Evolutionary conservation across 2,888 invertebrate genomes (phyloP).

Genomic region (Slavum lentiscoides): DNA sequence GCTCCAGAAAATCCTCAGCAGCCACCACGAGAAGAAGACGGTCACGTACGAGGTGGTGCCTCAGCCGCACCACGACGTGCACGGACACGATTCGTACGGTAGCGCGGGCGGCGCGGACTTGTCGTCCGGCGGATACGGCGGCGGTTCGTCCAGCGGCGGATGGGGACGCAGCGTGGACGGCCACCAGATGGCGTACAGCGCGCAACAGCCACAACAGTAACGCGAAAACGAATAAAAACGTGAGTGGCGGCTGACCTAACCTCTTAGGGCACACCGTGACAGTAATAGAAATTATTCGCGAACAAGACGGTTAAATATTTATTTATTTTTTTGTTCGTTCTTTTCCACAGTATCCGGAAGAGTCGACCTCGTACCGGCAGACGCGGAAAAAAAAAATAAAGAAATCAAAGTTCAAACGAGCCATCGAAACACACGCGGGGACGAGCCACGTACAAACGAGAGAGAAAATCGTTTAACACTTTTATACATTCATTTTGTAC

Average conservation of each 20-base stretch:
- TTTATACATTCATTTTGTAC: no score
- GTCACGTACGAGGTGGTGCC: conserved; percentile 86
- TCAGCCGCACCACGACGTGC: conserved; percentile 77
- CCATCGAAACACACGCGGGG: conserved; percentile 4
- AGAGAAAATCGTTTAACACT: no score
- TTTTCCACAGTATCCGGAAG: not conserved
- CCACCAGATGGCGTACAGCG: conserved; percentile 78
- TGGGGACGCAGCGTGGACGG: conserved; percentile 69
- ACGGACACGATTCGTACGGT: conserved; percentile 69
- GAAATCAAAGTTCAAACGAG: conserved; percentile 38
- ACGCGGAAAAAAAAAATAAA: no score
- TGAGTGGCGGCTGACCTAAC: conserved; percentile 4
- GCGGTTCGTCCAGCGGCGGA: conserved; percentile 63
- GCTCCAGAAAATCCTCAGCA: conserved; percentile 76
- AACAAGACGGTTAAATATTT: no score
- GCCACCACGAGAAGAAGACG: conserved; percentile 75
- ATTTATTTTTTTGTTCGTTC: not conserved
- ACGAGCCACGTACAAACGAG: no score
- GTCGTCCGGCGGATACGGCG: conserved; percentile 64
- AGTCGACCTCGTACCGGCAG: not conserved
- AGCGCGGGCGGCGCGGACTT: conserved; percentile 61
- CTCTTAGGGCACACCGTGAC: not conserved
- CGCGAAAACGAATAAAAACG: conserved; percentile 22
- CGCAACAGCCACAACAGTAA: conserved; percentile 66
- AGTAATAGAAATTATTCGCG: no score